Percentiles rank a stretch among this genome's conserved stretches.
Conservation (phyloP, 2,113 vertebrate genomes). For the Rattus rattus region DNA sequence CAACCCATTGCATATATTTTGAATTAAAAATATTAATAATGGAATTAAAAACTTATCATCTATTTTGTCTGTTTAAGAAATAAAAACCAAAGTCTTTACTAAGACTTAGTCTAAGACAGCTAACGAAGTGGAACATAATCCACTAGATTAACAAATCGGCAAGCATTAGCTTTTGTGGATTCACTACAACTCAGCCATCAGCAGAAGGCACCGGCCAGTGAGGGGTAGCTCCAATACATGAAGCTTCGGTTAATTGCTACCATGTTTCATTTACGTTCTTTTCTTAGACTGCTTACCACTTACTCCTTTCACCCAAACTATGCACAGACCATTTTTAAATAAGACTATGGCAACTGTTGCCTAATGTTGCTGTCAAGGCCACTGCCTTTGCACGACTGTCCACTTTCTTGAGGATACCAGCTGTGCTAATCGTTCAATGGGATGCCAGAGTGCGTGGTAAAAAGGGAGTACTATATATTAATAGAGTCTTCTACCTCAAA, state of each 20-base stretch:
- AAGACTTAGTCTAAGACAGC: constrained; percentile 37
- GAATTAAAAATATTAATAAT: constrained; percentile 86
- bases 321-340: constrained; percentile 1
- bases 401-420: neutral
- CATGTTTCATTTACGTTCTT: constrained; percentile 23
- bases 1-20: constrained; percentile 86
- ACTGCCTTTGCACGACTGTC: neutral
- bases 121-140: constrained; percentile 14
- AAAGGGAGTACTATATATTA: neutral
- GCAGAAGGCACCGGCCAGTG: constrained; percentile 1
- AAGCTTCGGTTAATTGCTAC: neutral
- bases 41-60: constrained; percentile 83
- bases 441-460: neutral
- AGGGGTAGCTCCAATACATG: neutral
- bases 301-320: constrained; percentile 9
- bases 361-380: constrained; percentile 27
- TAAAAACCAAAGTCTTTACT: constrained; percentile 78
- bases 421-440: neutral
- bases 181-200: neutral
- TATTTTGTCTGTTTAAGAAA: constrained; percentile 84
- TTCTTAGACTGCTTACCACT: neutral
- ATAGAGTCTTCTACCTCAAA: neutral
- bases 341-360: neutral
- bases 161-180: neutral
- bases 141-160: neutral